Evolutionary conservation across 64 coral and sea anemone genomes (phyloP), one percentile per base, ranked within the genome.

Genomic region (Porites australiensis): DNA sequence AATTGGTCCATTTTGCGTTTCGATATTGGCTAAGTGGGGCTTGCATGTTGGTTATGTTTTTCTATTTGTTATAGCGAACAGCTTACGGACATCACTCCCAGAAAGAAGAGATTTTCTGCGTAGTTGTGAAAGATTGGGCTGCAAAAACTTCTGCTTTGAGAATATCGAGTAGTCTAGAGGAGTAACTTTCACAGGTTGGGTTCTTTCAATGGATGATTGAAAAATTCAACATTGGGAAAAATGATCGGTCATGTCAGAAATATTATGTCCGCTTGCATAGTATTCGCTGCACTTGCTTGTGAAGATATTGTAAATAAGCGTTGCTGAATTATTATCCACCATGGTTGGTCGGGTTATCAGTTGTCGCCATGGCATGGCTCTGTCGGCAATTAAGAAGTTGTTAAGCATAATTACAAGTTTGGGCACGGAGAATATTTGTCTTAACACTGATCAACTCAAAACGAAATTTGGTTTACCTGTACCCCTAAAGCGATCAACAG

Each of bases 241-340:
- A 51, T 90, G 74, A 53, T 90, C 27, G 27, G 27, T 37, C 27
- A 37, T 0, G 27, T 37, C 27, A 37, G 27, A 37, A 37, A 37
- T 37, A 37, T 37, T 37, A 1, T 37, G 27, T 37, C 27, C 27
- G 1, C 27, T 37, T 37, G 27, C 27, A 37, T 37, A 37, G 27
- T 37, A 37, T 37, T 37, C 1, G 27, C 0, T 37, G 27, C 27
- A 37, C 27, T 37, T 37, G 27, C 1, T 37, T 37, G 27, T 37
- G 27, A 93, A 73, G 9, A 93, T 93, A 48, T 92, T 92, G 68
- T 92, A 82, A 46, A 92, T 92, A 54, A 92, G 55, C 27, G 27
- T 37, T 37, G 27, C 27, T 86, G 58, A 92, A 62, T 92, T 92
- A 14, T 45, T 92, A 75, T 86, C 66, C 50, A 77, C 83, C 43